Base-by-base conservation (phyloP, 2,888 invertebrate genomes). In the Adelognathus sp. region DNA sequence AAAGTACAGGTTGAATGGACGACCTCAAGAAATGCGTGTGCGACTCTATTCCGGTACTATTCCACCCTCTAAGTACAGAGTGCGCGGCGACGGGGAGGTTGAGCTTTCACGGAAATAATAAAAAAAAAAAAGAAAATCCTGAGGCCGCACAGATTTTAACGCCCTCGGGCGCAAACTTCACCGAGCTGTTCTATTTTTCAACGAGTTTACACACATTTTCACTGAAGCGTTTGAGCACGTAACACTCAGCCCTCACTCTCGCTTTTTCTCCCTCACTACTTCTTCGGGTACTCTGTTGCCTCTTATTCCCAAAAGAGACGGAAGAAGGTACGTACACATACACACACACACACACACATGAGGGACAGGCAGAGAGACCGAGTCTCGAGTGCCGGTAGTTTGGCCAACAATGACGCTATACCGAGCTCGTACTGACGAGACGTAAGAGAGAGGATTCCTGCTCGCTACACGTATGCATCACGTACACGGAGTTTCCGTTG, bases 181-280 rank as follows among this genome's bases (percentile, higher is more conserved):
- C 83, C 81, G 80, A 74, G 85, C 85, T 86, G 87, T 85, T 86
- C 87, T 84, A 86, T 87, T 87, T 89, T 88, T 88, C 86, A 87
- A 81, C 82, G 80, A 82, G 83, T 84, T 85, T 83, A 79, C 83
- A 82, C 84, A 80, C 83, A 81, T 81, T 82, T 83, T 81, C 81
- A 70, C 84, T 81, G 83, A 80, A 86, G 85, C 86, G 82, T 87
- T 86, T 83, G 83, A 88, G 88, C 86, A 86, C 86, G 86, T 87
- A 84, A 86, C 84, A 85, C 87, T 85, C 83, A 78, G 50, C 21
- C 50, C 24, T n/a, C n/a, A n/a, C n/a, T n/a, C n/a, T n/a, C n/a
- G n/a, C n/a, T n/a, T n/a, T n/a, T n/a, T n/a, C n/a, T n/a, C n/a
- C 39, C 16, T 54, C 61, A 14, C 16, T 66, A 54, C 61, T 54